Base-by-base conservation (phyloP, 2,888 invertebrate species). In the Meganola albula region DNA sequence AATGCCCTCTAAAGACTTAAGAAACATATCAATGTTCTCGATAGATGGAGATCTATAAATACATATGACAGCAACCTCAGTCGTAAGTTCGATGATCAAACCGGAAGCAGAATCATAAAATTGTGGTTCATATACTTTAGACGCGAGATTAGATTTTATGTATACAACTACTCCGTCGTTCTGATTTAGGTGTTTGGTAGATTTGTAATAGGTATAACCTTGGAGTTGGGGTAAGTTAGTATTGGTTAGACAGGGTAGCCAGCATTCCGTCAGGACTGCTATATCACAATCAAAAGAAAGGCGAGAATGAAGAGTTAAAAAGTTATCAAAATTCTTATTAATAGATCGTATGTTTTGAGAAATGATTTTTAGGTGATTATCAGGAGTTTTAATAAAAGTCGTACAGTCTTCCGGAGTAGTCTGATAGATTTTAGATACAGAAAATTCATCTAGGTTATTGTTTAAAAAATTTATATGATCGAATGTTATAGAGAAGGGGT, bases 281-380 rank as follows among this genome's bases (percentile, higher is more conserved):
- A 27, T 2, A 5, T 27, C 27, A 18, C 18, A 18, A 10, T 27
- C 27, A 27, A 16, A 34, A 24, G 10, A 5, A 8, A 27, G 10
- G 2, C 27, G 27, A 6, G 18, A 12, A 3, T 20, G 7, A 8
- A 27, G 12, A 2, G 24, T 30, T 30, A 23, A 16, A 2, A 30
- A n/a, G n/a, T 16, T 11, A 8, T 11, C 4, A 6, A 24, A 29
- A 10, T 29, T 29, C 14, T 23, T 10, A 23, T 29, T 29, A 13
- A 29, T 23, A 3, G 29, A 29, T 4, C 29, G 23, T n/a, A 29
- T 29, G 10, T 29, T 29, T 27, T 32, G 32, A n/a, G 32, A 24
- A 5, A 31, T 10, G 7, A 27, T 3, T 18, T 27, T 27, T 10
- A 27, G 7, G 10, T 18, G 12, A 2, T 18, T 18, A 11, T 27